A percentile compares a stretch with the other conserved stretches of the same genome.
Conservation (phyloP, 2,888 invertebrate species). For the Drosophila pegasa region DNA sequence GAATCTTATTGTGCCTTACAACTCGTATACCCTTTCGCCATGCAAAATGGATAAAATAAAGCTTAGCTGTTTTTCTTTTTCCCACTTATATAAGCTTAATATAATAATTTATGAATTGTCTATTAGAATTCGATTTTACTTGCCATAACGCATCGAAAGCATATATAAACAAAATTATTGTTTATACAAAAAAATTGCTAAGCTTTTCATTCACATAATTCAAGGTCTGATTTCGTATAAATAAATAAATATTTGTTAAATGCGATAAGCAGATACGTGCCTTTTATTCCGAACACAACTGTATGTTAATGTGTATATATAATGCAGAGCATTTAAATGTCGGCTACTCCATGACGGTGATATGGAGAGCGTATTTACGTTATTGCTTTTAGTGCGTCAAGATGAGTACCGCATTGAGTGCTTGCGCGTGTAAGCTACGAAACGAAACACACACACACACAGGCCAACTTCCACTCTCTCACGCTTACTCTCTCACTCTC, state of each 20-base stretch:
- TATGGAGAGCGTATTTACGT: slow-evolving; percentile 20
- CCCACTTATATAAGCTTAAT: background rate
- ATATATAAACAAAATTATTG: background rate
- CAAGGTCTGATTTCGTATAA: too few species aligned
- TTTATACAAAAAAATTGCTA: too few species aligned
- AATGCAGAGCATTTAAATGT: background rate
- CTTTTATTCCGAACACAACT: background rate
- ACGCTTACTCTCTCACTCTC: background rate
- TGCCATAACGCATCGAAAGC: too few species aligned
- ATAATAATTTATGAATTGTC: too few species aligned
- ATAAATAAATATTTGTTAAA: too few species aligned
- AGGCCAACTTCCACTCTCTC: too few species aligned
- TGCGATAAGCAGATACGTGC: too few species aligned
- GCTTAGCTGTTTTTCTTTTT: too few species aligned
- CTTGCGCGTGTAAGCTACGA: slow-evolving; percentile 24
- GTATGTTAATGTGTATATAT: background rate
- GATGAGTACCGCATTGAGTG: slow-evolving; percentile 3
- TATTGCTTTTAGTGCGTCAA: slow-evolving; percentile 14
- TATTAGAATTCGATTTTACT: too few species aligned
- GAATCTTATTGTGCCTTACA: background rate
- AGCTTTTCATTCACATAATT: too few species aligned
- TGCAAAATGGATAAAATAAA: background rate
- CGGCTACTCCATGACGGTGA: slow-evolving; percentile 3
- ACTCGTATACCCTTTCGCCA: background rate
- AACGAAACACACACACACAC: background rate